Conservation (phyloP, 2,888 invertebrate genomes). For the Epinotia nisella region DNA sequence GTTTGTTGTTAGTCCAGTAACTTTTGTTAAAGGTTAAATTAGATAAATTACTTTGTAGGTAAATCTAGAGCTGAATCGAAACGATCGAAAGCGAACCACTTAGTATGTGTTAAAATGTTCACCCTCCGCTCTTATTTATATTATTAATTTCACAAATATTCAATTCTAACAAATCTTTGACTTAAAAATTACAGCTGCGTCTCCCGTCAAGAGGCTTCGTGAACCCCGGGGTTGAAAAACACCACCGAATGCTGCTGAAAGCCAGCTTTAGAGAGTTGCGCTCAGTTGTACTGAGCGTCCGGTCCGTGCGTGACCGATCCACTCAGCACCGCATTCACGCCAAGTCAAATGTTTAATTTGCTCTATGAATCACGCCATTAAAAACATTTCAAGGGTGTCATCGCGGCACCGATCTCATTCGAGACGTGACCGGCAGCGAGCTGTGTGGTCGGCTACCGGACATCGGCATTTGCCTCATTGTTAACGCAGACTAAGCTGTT, state of each 20-base stretch:
- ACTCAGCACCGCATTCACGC: slow-evolving; percentile 83
- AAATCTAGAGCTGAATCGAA: no score
- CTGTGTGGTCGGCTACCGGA: slow-evolving; percentile 69
- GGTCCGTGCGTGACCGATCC: slow-evolving; percentile 83
- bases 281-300: slow-evolving; percentile 58
- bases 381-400: slow-evolving; percentile 84
- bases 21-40: no score
- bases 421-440: slow-evolving; percentile 75
- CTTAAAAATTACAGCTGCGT: no score
- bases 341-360: slow-evolving; percentile 85
- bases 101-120: no score
- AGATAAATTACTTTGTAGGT: no score
- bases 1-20: no score
- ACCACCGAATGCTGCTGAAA: neutral
- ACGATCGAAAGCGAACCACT: no score
- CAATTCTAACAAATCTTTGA: no score
- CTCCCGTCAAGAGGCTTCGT: no score
- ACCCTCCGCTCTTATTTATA: no score
- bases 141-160: no score
- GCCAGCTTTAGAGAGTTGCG: slow-evolving; percentile 5
- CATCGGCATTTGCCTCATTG: slow-evolving; percentile 62
- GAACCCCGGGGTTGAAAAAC: no score
- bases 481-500: slow-evolving; percentile 63
- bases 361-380: slow-evolving; percentile 84
- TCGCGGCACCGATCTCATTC: slow-evolving; percentile 79